These are phyloP conservation scores for Leptinotarsa defecta DNA, from an alignment of 1,140 invertebrate genomes.

Conservation along the genomic window DNA sequence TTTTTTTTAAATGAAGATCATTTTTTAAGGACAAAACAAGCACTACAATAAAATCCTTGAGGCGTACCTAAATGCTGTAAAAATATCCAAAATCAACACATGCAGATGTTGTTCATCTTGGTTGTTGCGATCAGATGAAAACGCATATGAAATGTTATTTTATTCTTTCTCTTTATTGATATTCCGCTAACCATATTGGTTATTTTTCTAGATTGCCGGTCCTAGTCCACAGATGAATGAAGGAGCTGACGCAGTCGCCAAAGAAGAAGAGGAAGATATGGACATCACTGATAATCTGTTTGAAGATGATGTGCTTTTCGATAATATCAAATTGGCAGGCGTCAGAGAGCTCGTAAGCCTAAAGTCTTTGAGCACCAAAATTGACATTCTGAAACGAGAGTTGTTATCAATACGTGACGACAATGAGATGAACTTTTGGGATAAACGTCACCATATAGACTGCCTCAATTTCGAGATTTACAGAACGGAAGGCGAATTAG, in stretches of 20 bases:
- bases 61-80: no score
- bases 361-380: not conserved
- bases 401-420: not conserved
- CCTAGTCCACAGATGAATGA: no score
- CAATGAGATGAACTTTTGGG: not conserved
- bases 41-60: no score
- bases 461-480: constrained; percentile 18
- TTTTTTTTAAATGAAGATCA: no score
- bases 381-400: not conserved
- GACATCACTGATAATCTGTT: constrained; percentile 14
- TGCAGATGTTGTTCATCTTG: no score
- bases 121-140: no score
- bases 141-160: no score
- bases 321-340: not conserved
- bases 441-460: not conserved
- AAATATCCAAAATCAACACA: no score
- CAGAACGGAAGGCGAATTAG: constrained; percentile 22
- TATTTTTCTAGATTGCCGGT: no score
- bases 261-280: constrained; percentile 27
- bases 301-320: constrained; percentile 29
- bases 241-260: not conserved
- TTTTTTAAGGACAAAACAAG: no score
- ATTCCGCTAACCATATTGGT: no score
- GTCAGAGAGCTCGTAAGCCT: not conserved
- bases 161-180: no score